These are phyloP conservation scores for Sceloporus undulatus DNA, from an alignment of 2,113 vertebrate genomes.

Conservation along the genomic window DNA sequence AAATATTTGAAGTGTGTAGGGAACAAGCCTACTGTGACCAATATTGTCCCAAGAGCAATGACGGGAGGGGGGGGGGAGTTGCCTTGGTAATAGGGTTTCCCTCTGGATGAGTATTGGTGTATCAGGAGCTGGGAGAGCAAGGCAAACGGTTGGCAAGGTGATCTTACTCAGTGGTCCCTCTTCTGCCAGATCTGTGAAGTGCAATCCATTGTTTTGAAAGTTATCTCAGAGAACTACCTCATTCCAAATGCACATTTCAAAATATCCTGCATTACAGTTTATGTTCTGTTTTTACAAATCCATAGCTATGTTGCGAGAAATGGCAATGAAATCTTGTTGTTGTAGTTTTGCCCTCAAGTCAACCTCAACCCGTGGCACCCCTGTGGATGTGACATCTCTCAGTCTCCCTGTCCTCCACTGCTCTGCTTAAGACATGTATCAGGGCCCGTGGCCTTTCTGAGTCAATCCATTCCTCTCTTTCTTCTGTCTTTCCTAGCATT, in stretches of 20 bases:
- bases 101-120: background rate
- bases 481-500: no score
- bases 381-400: no score
- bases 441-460: no score
- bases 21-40: conserved; percentile 4
- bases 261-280: background rate
- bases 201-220: background rate
- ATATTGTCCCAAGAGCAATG: background rate
- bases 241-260: background rate
- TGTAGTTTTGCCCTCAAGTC: no score
- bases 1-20: background rate
- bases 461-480: no score
- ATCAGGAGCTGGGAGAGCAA: background rate
- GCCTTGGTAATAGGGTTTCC: conserved; percentile 1
- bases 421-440: no score
- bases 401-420: no score
- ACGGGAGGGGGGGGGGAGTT: background rate
- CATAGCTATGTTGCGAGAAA: no score
- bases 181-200: conserved; percentile 8
- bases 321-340: no score
- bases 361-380: no score
- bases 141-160: background rate
- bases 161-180: conserved; percentile 7
- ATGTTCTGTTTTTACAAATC: no score
- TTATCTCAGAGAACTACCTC: background rate